These are phyloP conservation scores for Megalurothrips usitatus DNA, from an alignment of 2,888 invertebrate genomes.

Conservation along the genomic window DNA sequence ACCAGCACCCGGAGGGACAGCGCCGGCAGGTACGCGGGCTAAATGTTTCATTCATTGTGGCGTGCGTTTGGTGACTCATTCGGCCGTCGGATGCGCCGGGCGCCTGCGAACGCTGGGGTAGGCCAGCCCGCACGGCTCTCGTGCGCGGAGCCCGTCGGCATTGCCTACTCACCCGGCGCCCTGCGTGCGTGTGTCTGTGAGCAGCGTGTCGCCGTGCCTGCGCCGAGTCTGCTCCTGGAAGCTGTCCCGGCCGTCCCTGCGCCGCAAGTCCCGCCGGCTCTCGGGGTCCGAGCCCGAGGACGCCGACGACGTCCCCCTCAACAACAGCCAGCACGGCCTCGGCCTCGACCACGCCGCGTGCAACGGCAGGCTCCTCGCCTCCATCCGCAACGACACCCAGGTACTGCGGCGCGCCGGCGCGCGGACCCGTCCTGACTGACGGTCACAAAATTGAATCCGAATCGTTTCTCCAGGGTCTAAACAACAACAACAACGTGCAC, in stretches of 20 bases:
- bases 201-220: slow-evolving; percentile 7
- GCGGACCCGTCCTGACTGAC: neutral
- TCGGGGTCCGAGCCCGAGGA: slow-evolving; percentile 44
- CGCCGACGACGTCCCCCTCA: slow-evolving; percentile 49
- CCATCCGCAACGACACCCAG: slow-evolving; percentile 72
- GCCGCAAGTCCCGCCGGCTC: slow-evolving; percentile 50
- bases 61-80: too few species aligned
- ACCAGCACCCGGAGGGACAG: neutral
- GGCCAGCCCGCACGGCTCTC: too few species aligned
- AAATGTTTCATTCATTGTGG: too few species aligned
- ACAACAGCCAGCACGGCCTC: slow-evolving; percentile 47
- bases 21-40: neutral
- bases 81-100: too few species aligned
- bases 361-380: slow-evolving; percentile 53
- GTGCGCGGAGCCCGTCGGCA: too few species aligned
- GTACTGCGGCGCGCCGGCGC: neutral
- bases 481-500: slow-evolving; percentile 47
- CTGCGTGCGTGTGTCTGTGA: too few species aligned
- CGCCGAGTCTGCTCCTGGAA: slow-evolving; percentile 69
- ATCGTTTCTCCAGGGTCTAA: neutral
- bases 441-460: too few species aligned
- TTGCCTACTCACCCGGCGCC: too few species aligned
- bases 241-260: slow-evolving; percentile 67
- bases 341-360: slow-evolving; percentile 65
- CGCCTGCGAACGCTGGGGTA: too few species aligned